Evolutionary conservation across 2,797 vertebrate genomes (phyloP), one percentile per base, ranked within the genome.

Genomic region (Sebastes hubbsi): DNA sequence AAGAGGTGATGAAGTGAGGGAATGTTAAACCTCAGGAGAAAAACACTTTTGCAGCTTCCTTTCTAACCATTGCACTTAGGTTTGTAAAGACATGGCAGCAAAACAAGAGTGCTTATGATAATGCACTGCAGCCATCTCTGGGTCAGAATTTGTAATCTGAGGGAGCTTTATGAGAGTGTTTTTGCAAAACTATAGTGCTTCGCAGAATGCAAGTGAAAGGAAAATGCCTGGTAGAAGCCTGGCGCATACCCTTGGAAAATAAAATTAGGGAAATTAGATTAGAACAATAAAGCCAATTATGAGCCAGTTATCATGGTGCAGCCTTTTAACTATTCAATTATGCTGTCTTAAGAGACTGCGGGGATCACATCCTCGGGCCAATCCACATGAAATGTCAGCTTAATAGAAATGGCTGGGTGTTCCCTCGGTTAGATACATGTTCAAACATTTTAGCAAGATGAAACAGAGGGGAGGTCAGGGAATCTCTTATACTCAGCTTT

Each of bases 211-310:
- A 69, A 75, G 67, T 56, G 18, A 72, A 83, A 54, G 29, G 58
- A 82, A 82, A 89, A 78, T 58, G 67, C 56, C 70, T 20, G 59
- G 18, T 85, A 72, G 78, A 88, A 63, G 27, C 24, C 27, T 69
- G 34, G 64, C 4, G n/a, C 32, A 30, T 60, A 72, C 49, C 52
- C 66, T 66, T 63, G 38, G 66, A 88, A 91, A 94, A 93, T 85
- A 59, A 77, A 87, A 91, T 93, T 77, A 91, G 42, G 16, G 22
- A 76, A 85, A 92, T 93, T 89, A 78, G 80, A 92, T 93, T 90
- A 88, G 68, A 87, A 88, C 78, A 86, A 88, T 87, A 90, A 90
- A 85, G 79, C 22, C 76, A 63, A 65, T 72, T 54, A 22, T n/a
- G 20, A 54, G 49, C 49, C 20, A 56, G 30, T 79, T 82, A 85